Base-by-base conservation (phyloP, 1,140 invertebrate species). In the Agrypnia vestita region DNA sequence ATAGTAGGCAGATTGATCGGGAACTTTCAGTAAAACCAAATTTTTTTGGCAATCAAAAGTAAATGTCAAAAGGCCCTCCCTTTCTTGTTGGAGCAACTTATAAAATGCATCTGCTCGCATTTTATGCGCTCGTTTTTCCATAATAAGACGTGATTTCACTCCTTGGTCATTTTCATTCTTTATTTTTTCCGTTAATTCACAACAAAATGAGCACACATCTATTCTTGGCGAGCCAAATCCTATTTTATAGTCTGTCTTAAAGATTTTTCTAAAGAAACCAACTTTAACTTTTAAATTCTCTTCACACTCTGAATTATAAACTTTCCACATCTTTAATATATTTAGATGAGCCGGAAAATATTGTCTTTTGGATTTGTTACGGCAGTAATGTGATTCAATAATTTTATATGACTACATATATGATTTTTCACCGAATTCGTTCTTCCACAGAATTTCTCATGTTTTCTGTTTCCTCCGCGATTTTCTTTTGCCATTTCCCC, bases 61-160 rank as follows among this genome's bases (percentile, higher is more conserved):
- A 21, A 64, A 64, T 11, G 35, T 35, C 12, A 44, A 4, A 25
- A 21, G 21, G 11, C 21, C 61, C 6, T 64, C 61, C 10, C 21
- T 25, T 64, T 64, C 21, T 44, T 64, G 12, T 64, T 64, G 13
- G 4, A 64, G 61, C 10, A 35, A 15, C 4, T 25, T 25, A 25
- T 21, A 64, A 64, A 64, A 64, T 21, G 61, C 61, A 21, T 64
- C n/a, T 64, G 61, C 61, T 44, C 21, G 6, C n/a, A 64, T 11
- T 21, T 64, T 64, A 15, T 64, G 61, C 11, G n/a, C 21, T 12
- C 35, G 61, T 11, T 64, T 69, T 44, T 43, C 64, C 4, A 69
- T 47, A 44, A 69, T 46, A 4, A 17, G 44, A 8, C 1, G 3
- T 3, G 35, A 44, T 69, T 61, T 61, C 4, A 4, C 25, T 19